Evolutionary conservation across 2,797 vertebrate species (phyloP), one percentile per base, ranked within the genome.

Genomic region (Sebastes dallii): DNA sequence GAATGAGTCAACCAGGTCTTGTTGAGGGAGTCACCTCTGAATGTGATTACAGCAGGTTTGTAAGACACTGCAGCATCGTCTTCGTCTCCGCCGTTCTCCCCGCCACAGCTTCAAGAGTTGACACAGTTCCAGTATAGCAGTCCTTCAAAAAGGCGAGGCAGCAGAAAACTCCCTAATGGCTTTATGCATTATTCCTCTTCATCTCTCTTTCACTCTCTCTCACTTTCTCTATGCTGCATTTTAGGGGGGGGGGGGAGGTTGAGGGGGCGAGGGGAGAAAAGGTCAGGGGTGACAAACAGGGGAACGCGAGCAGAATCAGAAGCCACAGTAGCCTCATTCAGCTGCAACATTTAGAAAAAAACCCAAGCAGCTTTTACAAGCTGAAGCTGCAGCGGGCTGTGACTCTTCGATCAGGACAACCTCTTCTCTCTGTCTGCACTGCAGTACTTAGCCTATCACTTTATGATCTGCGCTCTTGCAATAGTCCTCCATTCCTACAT

Each of bases 71-170:
- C 88, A 87, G 89, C 88, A 89, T 73, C 81, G 78, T 82, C 80
- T 66, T 75, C 7, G 13, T 39, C 72, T 83, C 74, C 6, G 20
- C 18, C 18, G 69, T 65, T 80, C 73, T 72, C 59, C 22, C 61
- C 71, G 77, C 79, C 66, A 78, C 36, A n/a, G 86, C 74, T 81
- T 83, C 36, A 78, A 77, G 59, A 86, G 62, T 87, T 93, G 91
- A 90, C 86, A 83, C 85, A 7, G 79, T 86, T 94, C 88, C 89
- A 94, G 80, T 66, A 36, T 3, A 83, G 71, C 80, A 87, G 83
- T 85, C 86, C 84, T 92, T 92, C 86, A 90, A 91, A 91, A 86
- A 86, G 72, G 39, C 82, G 22, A 91, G 84, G 81, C 82, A 77
- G 88, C 86, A 91, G 78, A 93, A 89, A 86, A 73, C 58, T 77